Evolutionary conservation across 2,113 vertebrate species (phyloP).

Genomic region (Apeltes quadracus): DNA sequence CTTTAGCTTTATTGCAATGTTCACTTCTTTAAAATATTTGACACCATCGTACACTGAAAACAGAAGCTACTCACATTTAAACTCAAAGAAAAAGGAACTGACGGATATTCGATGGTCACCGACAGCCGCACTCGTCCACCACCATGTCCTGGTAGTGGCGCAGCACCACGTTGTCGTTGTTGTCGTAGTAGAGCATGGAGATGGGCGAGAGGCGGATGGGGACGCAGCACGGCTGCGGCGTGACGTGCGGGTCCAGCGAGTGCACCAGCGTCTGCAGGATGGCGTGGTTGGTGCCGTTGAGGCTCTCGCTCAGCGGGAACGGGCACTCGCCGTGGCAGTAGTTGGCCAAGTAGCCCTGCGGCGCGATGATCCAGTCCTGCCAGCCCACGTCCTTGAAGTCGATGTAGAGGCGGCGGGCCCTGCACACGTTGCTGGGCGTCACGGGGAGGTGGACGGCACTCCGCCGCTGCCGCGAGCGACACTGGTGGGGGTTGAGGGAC

Average conservation of each 20-base stretch:
- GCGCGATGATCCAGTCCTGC: constrained; percentile 97
- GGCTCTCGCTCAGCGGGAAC: constrained; percentile 85
- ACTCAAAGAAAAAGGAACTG: background rate
- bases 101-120: constrained; percentile 66
- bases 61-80: background rate
- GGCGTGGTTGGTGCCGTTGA: constrained; percentile 94
- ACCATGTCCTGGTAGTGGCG: constrained; percentile 96
- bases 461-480: constrained; percentile 74
- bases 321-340: constrained; percentile 93
- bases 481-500: constrained; percentile 83
- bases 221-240: constrained; percentile 91
- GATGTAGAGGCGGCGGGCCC: constrained; percentile 87
- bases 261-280: constrained; percentile 93
- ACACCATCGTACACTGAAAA: background rate
- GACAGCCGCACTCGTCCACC: constrained; percentile 94
- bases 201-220: constrained; percentile 90
- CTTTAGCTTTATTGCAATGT: constrained; percentile 2
- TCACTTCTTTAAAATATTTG: constrained; percentile 15
- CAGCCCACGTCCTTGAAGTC: constrained; percentile 95
- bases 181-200: constrained; percentile 96
- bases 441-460: constrained; percentile 59
- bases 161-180: constrained; percentile 94
- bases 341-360: constrained; percentile 93
- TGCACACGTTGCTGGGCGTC: constrained; percentile 81
- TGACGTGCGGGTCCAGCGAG: constrained; percentile 82